Percentiles rank a stretch among this genome's conserved stretches.
Conservation (phyloP, 2,888 invertebrate species). For the Ernsta delagoae region DNA sequence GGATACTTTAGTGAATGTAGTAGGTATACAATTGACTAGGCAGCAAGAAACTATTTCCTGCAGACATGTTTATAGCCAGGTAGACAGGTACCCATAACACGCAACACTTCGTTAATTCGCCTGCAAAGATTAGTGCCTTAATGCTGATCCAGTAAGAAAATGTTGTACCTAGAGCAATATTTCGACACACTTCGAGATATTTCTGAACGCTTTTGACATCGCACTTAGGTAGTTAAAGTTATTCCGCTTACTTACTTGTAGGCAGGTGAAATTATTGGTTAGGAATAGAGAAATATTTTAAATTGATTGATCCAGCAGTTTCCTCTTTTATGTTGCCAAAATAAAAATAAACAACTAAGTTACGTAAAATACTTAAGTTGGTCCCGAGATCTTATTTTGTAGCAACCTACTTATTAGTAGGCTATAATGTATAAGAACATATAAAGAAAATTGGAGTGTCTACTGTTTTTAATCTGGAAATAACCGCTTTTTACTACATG, state of each 20-base stretch:
- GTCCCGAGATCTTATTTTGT: no score
- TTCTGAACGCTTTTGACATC: slow-evolving; percentile 35
- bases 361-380: no score
- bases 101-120: slow-evolving; percentile 36
- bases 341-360: no score
- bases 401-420: no score
- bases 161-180: slow-evolving; percentile 27
- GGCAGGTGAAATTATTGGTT: no score
- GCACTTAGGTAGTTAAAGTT: slow-evolving; percentile 19
- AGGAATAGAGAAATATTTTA: no score
- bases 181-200: slow-evolving; percentile 34
- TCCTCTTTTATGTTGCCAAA: no score
- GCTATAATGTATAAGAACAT: no score
- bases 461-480: no score
- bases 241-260: slow-evolving; percentile 11
- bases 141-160: slow-evolving; percentile 34
- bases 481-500: no score
- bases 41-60: slow-evolving; percentile 31
- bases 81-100: slow-evolving; percentile 32
- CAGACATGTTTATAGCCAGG: slow-evolving; percentile 27
- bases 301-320: no score
- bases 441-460: no score
- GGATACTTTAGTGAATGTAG: slow-evolving; percentile 36
- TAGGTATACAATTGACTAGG: slow-evolving; percentile 22
- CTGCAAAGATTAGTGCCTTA: slow-evolving; percentile 38